Percentiles rank a stretch among this genome's conserved stretches.
Evolutionary conservation across 2,888 invertebrate species (phyloP).

Genomic region (Geophilus truncorum): DNA sequence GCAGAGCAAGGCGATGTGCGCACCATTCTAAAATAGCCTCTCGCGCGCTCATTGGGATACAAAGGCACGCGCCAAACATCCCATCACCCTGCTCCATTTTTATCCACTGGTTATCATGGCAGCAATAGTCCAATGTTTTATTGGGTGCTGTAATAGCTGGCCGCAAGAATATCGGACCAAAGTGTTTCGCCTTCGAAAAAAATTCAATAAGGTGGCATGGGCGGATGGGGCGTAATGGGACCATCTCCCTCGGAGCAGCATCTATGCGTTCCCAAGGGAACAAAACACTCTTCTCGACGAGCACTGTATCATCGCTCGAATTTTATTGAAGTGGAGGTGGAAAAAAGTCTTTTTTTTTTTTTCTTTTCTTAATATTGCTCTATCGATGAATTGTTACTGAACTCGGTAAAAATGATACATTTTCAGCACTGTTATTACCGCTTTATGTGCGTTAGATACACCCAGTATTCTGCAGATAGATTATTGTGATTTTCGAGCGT

Average conservation of each 20-base stretch:
- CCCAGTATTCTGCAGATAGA: too few relatives aligned
- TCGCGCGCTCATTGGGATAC: background rate
- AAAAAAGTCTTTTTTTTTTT: background rate
- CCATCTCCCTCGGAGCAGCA: constrained; percentile 16
- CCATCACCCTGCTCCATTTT: background rate
- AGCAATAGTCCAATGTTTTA: constrained; percentile 16
- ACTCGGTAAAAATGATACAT: background rate
- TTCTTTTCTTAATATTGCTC: background rate
- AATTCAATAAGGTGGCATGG: background rate
- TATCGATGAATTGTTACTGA: background rate
- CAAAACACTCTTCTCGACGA: background rate
- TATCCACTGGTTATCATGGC: constrained; percentile 12
- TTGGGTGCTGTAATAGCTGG: constrained; percentile 15
- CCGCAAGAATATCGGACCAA: constrained; percentile 20
- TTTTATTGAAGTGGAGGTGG: constrained; percentile 1
- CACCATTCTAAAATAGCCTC: constrained; percentile 6
- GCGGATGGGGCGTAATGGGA: background rate
- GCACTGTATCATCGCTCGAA: background rate
- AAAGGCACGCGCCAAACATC: background rate
- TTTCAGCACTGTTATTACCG: too few relatives aligned
- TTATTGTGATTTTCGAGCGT: too few relatives aligned
- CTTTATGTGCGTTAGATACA: too few relatives aligned
- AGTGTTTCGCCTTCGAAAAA: background rate
- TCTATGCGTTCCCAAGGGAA: constrained; percentile 6
- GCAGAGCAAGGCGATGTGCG: constrained; percentile 16